These are phyloP conservation scores for Teleogryllus oceanicus DNA, from an alignment of 2,888 invertebrate species.

Conservation along the genomic window DNA sequence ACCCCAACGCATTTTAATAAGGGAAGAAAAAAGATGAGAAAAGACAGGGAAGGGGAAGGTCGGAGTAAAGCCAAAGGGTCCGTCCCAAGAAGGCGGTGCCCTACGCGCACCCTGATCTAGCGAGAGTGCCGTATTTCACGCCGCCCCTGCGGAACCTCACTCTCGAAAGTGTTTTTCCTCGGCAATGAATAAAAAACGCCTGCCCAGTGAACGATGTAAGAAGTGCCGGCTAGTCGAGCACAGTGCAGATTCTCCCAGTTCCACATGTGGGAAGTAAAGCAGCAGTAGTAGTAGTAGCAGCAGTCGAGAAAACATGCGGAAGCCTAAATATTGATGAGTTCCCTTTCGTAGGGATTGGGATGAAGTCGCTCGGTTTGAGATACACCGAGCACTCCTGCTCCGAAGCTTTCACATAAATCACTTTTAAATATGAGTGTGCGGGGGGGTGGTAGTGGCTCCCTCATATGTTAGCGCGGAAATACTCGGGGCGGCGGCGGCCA, in stretches of 20 bases:
- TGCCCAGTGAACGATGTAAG: neutral
- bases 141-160: neutral
- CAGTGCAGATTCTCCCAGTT: neutral
- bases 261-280: neutral
- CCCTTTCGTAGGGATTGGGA: constrained; percentile 8
- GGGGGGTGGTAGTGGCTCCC: neutral
- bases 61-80: too few species aligned
- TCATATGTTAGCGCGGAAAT: constrained; percentile 9
- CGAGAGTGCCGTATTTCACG: too few species aligned
- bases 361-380: constrained; percentile 8
- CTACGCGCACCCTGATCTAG: too few species aligned
- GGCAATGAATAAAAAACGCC: neutral
- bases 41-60: too few species aligned
- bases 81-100: too few species aligned
- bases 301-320: neutral
- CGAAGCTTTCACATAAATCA: neutral
- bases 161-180: neutral
- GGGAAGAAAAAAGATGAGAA: too few species aligned
- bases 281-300: too few species aligned
- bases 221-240: neutral
- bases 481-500: neutral
- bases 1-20: too few species aligned
- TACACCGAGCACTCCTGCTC: neutral
- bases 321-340: constrained; percentile 6
- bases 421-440: constrained; percentile 6